Evolutionary conservation across 2,888 invertebrate species (phyloP).

Genomic region (Pyralis farinalis): DNA sequence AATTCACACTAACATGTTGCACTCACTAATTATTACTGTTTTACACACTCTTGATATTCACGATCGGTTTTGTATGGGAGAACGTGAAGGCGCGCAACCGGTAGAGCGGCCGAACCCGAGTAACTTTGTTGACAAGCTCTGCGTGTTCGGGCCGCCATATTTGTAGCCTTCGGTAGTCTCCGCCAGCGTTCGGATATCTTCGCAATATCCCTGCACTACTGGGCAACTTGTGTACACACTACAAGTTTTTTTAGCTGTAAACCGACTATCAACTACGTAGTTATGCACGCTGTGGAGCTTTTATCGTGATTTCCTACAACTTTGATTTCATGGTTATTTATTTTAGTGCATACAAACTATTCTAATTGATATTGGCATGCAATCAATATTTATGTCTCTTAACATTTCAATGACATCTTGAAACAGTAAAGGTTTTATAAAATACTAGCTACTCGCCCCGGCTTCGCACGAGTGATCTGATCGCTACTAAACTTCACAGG

Average conservation of each 20-base stretch:
- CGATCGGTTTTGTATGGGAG: conserved; percentile 22
- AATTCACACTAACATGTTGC: conserved; percentile 17
- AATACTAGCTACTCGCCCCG: too few relatives aligned
- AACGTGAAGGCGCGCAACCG: conserved; percentile 36
- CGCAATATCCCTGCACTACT: conserved; percentile 19
- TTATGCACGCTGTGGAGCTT: background rate
- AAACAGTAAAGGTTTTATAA: too few relatives aligned
- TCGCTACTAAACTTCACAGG: too few relatives aligned
- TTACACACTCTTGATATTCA: conserved; percentile 37
- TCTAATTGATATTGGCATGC: background rate
- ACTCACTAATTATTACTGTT: conserved; percentile 43
- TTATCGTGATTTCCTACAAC: background rate
- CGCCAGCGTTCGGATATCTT: conserved; percentile 44
- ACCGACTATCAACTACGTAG: background rate
- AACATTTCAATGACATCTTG: too few relatives aligned
- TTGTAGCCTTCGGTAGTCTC: conserved; percentile 55
- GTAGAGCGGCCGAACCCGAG: conserved; percentile 43
- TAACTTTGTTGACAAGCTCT: conserved; percentile 76
- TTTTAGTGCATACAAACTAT: background rate
- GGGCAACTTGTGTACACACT: conserved; percentile 2
- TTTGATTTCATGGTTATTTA: background rate
- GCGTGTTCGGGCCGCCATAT: conserved; percentile 62
- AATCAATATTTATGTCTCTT: too few relatives aligned
- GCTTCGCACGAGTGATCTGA: too few relatives aligned
- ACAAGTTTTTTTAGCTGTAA: conserved; percentile 6